phyloP scores from a whole-genome alignment of 2,113 vertebrate genomes.

The Muscicapa adusta region DNA sequence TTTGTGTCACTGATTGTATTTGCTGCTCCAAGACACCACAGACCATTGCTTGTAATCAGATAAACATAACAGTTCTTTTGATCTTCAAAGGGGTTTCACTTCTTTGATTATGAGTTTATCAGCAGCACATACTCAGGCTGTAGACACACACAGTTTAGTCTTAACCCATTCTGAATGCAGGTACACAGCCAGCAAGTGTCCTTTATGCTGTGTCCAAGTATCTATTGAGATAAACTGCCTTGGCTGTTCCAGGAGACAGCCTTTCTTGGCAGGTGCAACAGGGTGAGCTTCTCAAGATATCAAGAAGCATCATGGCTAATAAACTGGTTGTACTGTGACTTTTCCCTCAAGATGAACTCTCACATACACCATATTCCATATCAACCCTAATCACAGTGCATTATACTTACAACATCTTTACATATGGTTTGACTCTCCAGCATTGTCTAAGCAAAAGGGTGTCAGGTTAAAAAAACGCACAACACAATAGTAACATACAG shows the following conservation, averaged over 20 bases:
- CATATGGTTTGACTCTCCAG: background rate
- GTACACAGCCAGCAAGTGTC: background rate
- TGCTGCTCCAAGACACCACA: background rate
- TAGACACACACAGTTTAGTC: background rate
- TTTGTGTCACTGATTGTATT: background rate
- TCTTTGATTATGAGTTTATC: slow-evolving; percentile 41
- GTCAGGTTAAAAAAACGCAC: background rate
- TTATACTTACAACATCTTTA: background rate
- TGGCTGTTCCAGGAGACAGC: background rate
- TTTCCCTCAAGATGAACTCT: background rate
- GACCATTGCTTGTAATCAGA: background rate
- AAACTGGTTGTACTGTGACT: background rate
- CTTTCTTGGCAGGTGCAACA: background rate
- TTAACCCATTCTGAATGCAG: background rate
- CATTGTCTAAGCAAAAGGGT: background rate
- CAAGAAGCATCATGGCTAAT: background rate
- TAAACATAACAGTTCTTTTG: background rate
- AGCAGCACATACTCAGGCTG: background rate
- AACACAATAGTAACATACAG: background rate
- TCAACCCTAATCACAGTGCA: background rate
- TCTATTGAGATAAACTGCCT: background rate
- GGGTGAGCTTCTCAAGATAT: background rate
- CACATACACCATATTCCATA: background rate
- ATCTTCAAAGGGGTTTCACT: slow-evolving; percentile 35
- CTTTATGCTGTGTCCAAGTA: background rate